Base-by-base conservation (phyloP, 92 coral and sea anemone genomes). In the Epizoanthus ramosus region DNA sequence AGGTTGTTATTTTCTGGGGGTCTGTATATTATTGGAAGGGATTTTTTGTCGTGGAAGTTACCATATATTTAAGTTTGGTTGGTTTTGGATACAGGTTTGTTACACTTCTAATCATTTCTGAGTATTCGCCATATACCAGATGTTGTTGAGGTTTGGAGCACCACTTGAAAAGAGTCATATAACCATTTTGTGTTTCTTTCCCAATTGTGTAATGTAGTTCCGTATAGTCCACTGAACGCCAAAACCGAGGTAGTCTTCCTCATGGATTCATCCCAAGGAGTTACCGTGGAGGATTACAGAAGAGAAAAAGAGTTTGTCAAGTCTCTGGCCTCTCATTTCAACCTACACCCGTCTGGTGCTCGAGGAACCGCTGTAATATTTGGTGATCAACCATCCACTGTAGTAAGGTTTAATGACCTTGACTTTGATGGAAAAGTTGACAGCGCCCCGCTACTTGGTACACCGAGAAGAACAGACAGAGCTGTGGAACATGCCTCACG, bases 231-330 rank as follows among this genome's bases (percentile, higher is more conserved):
- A 22, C 57, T 71, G 35, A 21, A 71, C 17, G 10, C 24, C 37
- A 19, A 21, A n/a, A 71, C 95, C 13, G 95, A 91, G 19, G 77
- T 91, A 16, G 90, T 91, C n/a, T 83, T 91, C 90, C 63, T 86
- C 65, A 60, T 91, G 66, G 95, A 91, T 65, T 89, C 95, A 21
- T 91, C 95, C 18, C 63, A 58, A 10, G 59, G 56, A 1, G 87
- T 91, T 12, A 76, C 61, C 5, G 35, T 33, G 10, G 82, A 73
- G 4, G 85, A 89, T 18, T 91, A 63, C 79, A 43, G 63, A 79
- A 66, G 70, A 53, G 81, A 79, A 52, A 91, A 91, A 69, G 89
- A 88, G 52, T 89, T 91, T 63, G 83, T 91, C n/a, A 91, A 89
- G 23, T 59, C 54, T 2, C 28, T 86, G n/a, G 88, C 90, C 17